Percentiles rank a stretch among this genome's conserved stretches.
Evolutionary conservation across 1,140 invertebrate species (phyloP).

Genomic region (Apis florea): DNA sequence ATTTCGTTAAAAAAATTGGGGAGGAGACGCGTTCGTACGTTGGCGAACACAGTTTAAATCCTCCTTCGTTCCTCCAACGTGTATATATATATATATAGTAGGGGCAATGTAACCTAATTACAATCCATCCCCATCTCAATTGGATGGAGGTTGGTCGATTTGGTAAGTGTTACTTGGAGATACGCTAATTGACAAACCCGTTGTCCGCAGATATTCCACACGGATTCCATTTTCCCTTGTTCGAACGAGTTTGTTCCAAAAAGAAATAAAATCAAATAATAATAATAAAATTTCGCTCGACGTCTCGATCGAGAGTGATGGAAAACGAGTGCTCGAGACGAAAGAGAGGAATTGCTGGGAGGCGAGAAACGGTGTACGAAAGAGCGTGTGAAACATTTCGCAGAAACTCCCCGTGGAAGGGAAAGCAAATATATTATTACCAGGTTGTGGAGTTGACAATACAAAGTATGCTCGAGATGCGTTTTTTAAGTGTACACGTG

Average conservation of each 20-base stretch:
- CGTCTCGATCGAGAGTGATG: too few relatives aligned
- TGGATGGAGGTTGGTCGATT: constrained; percentile 14
- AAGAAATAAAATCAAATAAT: too few relatives aligned
- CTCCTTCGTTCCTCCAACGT: background rate
- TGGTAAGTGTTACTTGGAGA: constrained; percentile 4
- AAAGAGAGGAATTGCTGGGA: too few relatives aligned
- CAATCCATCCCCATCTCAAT: background rate
- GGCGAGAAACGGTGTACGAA: background rate
- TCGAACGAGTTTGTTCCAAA: too few relatives aligned
- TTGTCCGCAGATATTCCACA: too few relatives aligned
- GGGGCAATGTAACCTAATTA: constrained; percentile 25
- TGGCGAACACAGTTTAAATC: background rate
- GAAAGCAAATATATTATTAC: constrained; percentile 1
- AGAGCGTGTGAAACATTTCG: constrained; percentile 14
- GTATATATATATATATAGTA: too few relatives aligned
- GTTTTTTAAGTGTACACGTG: background rate
- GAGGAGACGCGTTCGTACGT: too few relatives aligned
- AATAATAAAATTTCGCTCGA: too few relatives aligned
- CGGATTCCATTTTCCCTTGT: too few relatives aligned
- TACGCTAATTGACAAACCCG: constrained; percentile 1
- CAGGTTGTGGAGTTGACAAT: background rate
- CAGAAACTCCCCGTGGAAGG: background rate
- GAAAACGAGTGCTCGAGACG: too few relatives aligned
- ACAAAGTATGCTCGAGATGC: background rate
- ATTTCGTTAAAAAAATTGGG: too few relatives aligned